Base-by-base conservation (phyloP, 2,797 vertebrate species). In the Crypturellus tataupa region DNA sequence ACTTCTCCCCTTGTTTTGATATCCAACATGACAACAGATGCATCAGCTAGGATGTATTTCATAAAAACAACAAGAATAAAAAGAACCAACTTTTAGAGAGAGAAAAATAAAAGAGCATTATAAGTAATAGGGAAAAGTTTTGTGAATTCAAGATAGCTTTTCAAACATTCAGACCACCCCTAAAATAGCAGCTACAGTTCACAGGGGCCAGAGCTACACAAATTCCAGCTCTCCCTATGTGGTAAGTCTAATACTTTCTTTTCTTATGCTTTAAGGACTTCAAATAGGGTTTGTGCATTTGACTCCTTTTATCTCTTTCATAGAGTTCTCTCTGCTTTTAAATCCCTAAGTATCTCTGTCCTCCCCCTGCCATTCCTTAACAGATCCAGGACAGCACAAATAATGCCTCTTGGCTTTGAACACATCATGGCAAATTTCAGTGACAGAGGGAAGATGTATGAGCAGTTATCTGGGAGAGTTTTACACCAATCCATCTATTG, bases 401-500 rank as follows among this genome's bases (percentile, higher is more conserved):
- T 96, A 96, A 97, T 96, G 95, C 95, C 94, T 96, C 85, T 78
- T 97, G 96, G 93, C 96, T 96, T 96, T 97, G 96, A 96, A 90
- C 91, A 95, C 83, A 96, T 97, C 95, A 94, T 95, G 96, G 95
- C 88, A 97, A 96, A 96, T 97, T 97, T 97, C 91, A 94, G 44
- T 96, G 94, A 96, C 95, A 96, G 93, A 82, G 94, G 95, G 63
- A 93, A 96, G 95, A 97, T 96, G 95, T 96, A 86, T 2, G 96
- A 97, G 95, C 94, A 96, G 95, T 96, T 97, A 97, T 96, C 95
- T 93, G 92, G 95, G 87, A 91, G 93, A 96, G 95, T 95, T 96
- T 96, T 96, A 97, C 96, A 96, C 96, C 96, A 96, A 96, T 97
- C 95, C 95, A 97, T 95, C 95, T 96, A 97, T 94, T 97, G 95